Evolutionary conservation across 1,140 invertebrate genomes (phyloP).

Genomic region (Aphaenogaster floridana): DNA sequence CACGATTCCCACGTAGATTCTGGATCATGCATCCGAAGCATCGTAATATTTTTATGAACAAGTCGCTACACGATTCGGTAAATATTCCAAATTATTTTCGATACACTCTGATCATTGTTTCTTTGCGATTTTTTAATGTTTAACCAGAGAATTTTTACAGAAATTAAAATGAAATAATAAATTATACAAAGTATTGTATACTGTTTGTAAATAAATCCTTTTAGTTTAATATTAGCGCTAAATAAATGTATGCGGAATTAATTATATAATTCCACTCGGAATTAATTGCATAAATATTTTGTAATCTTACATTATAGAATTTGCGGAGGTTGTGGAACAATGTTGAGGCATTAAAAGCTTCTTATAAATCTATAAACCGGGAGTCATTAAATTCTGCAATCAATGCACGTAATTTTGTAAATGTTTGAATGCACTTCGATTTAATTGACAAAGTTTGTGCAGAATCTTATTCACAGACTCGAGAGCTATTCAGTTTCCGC

Average conservation of each 20-base stretch:
- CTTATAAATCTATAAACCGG: constrained; percentile 35
- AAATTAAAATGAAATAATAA: neutral
- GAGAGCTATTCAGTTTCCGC: constrained; percentile 57
- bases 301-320: neutral
- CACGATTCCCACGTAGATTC: constrained; percentile 57
- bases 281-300: neutral
- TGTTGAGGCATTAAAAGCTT: neutral
- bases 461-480: constrained; percentile 58
- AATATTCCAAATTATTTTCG: constrained; percentile 35
- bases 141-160: neutral
- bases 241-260: neutral
- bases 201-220: neutral
- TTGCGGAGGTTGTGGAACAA: neutral
- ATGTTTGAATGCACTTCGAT: constrained; percentile 64
- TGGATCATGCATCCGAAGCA: constrained; percentile 45
- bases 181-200: neutral
- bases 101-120: neutral
- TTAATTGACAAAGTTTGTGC: constrained; percentile 67
- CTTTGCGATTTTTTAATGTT: neutral
- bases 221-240: too few relatives aligned
- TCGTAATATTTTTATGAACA: constrained; percentile 58
- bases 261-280: neutral
- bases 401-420: constrained; percentile 59
- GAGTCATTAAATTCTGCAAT: constrained; percentile 39
- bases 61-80: constrained; percentile 1